Conservation (phyloP, 2,888 invertebrate species). For the Zhuqinia jingwanae region DNA sequence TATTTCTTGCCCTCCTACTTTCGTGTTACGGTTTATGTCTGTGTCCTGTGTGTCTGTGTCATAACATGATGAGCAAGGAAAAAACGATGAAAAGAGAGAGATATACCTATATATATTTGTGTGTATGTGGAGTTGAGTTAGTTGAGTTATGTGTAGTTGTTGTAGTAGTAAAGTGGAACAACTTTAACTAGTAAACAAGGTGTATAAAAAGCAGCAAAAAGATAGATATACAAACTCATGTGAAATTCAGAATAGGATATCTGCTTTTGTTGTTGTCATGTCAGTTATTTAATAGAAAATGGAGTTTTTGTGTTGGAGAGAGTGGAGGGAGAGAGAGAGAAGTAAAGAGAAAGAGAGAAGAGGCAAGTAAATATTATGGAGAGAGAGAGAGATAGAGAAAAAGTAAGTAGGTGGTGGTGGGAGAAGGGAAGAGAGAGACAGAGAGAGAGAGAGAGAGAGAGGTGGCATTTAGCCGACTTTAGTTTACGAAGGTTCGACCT, state of each 20-base stretch:
- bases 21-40: conserved; percentile 25
- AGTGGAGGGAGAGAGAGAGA: conserved; percentile 34
- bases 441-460: neutral
- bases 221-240: conserved; percentile 4
- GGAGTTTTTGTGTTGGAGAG: conserved; percentile 44
- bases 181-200: conserved; percentile 26
- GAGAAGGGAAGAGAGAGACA: too few species aligned
- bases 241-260: conserved; percentile 59
- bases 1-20: neutral
- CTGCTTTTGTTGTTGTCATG: conserved; percentile 63
- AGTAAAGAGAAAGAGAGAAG: neutral
- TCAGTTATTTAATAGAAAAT: conserved; percentile 63
- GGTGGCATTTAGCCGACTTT: conserved; percentile 61
- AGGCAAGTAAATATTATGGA: conserved; percentile 41
- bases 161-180: conserved; percentile 8
- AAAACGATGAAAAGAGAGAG: neutral
- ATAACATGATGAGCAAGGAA: conserved; percentile 27
- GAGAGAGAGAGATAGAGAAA: conserved; percentile 15
- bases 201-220: neutral
- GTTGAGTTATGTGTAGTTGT: neutral
- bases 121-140: neutral
- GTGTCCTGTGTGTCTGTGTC: conserved; percentile 28
- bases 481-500: conserved; percentile 51
- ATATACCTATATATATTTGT: too few species aligned
- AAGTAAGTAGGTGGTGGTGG: conserved; percentile 33